These are phyloP conservation scores for Tachysurus fulvidraco DNA, from an alignment of 2,113 vertebrate genomes.

Conservation along the genomic window DNA sequence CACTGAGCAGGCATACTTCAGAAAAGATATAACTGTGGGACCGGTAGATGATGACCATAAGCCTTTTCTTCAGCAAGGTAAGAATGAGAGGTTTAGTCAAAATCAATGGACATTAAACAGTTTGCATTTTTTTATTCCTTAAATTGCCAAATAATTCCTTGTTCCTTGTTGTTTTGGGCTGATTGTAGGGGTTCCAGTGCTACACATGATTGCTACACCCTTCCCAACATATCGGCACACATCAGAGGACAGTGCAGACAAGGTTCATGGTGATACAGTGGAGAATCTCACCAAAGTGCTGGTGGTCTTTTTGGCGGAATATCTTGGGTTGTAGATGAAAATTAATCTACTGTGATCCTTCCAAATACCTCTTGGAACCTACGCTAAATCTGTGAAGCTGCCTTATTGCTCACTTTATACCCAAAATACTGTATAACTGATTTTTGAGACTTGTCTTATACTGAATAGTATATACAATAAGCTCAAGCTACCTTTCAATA, in stretches of 20 bases:
- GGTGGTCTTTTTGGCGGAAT: slow-evolving; percentile 81
- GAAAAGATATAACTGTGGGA: slow-evolving; percentile 72
- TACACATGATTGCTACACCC: slow-evolving; percentile 85
- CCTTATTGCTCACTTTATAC: not conserved
- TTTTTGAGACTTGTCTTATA: not conserved
- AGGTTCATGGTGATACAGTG: slow-evolving; percentile 81
- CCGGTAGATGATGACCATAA: slow-evolving; percentile 85
- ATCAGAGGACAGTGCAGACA: slow-evolving; percentile 77
- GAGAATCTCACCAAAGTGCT: slow-evolving; percentile 85
- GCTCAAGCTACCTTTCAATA: slow-evolving; percentile 1
- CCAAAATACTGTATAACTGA: not conserved
- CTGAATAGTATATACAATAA: not conserved
- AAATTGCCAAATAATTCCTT: not conserved
- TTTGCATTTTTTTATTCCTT: not conserved
- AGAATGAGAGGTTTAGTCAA: not conserved
- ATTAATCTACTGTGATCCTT: not conserved
- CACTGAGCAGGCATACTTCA: slow-evolving; percentile 80
- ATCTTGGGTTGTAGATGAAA: slow-evolving; percentile 72
- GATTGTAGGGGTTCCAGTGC: slow-evolving; percentile 77
- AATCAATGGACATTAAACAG: not conserved
- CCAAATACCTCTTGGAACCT: not conserved
- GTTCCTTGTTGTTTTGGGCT: not conserved
- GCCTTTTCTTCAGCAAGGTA: slow-evolving; percentile 85
- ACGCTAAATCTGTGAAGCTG: not conserved
- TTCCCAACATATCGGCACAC: slow-evolving; percentile 89